A percentile compares a stretch with the other conserved stretches of the same genome.
These are phyloP conservation scores for Cottoperca gobio DNA, from an alignment of 2,797 vertebrate species.

Conservation along the genomic window DNA sequence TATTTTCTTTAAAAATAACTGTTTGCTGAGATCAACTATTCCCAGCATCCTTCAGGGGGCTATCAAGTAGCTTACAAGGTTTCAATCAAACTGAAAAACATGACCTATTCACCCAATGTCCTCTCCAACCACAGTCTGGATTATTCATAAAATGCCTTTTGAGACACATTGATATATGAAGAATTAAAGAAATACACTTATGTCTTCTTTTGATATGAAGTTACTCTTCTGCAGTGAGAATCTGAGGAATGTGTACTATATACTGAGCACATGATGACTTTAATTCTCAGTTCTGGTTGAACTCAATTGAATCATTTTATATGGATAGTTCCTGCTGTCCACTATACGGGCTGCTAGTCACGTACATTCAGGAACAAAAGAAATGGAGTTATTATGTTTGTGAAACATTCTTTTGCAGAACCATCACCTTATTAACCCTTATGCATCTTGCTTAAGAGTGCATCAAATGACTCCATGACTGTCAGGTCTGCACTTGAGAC, in stretches of 20 bases:
- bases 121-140: neutral
- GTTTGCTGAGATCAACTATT: conserved; percentile 10
- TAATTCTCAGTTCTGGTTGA: neutral
- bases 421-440: neutral
- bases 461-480: conserved; percentile 9
- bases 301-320: conserved; percentile 18
- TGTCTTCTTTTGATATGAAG: neutral
- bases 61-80: conserved; percentile 6
- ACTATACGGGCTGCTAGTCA: neutral
- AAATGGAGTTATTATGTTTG: conserved; percentile 8
- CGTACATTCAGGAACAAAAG: conserved; percentile 9
- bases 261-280: conserved; percentile 4
- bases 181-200: neutral
- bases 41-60: neutral
- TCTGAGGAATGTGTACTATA: neutral
- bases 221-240: neutral
- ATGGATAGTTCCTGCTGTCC: neutral
- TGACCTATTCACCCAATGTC: neutral
- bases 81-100: conserved; percentile 2
- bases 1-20: neutral
- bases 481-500: conserved; percentile 10
- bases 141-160: conserved; percentile 9
- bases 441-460: conserved; percentile 1
- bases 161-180: neutral
- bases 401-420: neutral